Conservation (phyloP, 2,888 invertebrate species). For the Catocala sponsa region DNA sequence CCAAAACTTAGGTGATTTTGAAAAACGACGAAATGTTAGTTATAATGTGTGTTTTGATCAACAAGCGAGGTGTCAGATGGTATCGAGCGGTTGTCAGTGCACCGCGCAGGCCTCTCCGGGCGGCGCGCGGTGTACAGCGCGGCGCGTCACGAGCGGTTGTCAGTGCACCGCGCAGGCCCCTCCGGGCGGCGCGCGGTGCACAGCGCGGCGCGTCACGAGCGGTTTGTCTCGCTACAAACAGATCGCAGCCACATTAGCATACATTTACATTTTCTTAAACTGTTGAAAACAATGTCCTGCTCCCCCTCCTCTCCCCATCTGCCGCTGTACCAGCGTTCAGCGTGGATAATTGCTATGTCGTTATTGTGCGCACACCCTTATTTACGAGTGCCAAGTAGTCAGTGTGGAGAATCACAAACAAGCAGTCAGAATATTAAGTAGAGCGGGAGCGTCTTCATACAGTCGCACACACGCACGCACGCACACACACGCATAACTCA, state of each 20-base stretch:
- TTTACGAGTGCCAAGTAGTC: conserved; percentile 29
- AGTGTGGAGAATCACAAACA: conserved; percentile 51
- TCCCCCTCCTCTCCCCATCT: conserved; percentile 16
- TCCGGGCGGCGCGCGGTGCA: background rate
- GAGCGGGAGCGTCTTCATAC: conserved; percentile 11
- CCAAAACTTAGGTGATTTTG: no score
- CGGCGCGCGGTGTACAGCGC: background rate
- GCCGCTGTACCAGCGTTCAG: background rate
- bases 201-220: conserved; percentile 2
- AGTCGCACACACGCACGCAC: background rate
- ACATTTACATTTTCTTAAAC: conserved; percentile 68
- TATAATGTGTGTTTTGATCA: no score
- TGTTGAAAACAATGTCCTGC: conserved; percentile 45
- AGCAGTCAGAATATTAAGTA: conserved; percentile 45
- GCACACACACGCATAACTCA: no score
- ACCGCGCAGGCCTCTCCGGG: no score
- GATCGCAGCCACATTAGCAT: conserved; percentile 58
- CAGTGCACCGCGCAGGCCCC: no score
- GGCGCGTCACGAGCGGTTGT: conserved; percentile 12
- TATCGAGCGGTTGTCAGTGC: no score
- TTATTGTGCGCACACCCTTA: conserved; percentile 50
- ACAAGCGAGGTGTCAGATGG: no score
- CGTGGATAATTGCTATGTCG: conserved; percentile 41
- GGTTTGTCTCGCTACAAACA: conserved; percentile 40
- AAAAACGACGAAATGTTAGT: no score